phyloP scores from a whole-genome alignment of 1,140 invertebrate species.

The Maconellicoccus hirsutus region DNA sequence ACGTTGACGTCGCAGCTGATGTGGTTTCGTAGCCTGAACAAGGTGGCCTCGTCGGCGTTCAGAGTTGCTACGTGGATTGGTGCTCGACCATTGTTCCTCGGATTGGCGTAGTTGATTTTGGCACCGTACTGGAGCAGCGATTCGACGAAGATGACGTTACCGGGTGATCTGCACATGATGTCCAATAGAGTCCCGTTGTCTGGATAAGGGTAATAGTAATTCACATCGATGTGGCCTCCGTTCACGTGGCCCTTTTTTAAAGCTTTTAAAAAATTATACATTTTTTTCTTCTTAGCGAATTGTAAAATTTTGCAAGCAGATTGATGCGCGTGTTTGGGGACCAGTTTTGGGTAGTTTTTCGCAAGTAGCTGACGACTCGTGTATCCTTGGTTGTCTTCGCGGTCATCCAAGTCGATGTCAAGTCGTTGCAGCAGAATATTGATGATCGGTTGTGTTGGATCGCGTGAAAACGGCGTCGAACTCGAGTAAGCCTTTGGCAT shows the following conservation, averaged over 20 bases:
- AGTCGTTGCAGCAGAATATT: too few relatives aligned
- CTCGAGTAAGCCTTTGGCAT: too few relatives aligned
- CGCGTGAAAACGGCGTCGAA: too few relatives aligned
- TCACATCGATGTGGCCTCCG: slow-evolving; percentile 25
- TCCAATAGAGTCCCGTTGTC: slow-evolving; percentile 31
- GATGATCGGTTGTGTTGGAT: too few relatives aligned
- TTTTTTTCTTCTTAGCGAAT: background rate
- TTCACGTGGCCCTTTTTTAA: background rate
- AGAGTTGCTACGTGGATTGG: slow-evolving; percentile 55
- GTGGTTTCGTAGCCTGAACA: slow-evolving; percentile 43
- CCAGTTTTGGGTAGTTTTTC: too few relatives aligned
- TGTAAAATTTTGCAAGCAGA: too few relatives aligned
- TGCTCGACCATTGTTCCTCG: slow-evolving; percentile 43
- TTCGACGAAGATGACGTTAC: slow-evolving; percentile 41
- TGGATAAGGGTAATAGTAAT: slow-evolving; percentile 29
- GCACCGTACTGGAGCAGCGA: slow-evolving; percentile 51
- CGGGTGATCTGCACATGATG: slow-evolving; percentile 27
- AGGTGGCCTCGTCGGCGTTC: slow-evolving; percentile 40
- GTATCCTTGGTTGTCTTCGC: too few relatives aligned
- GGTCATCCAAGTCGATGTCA: too few relatives aligned
- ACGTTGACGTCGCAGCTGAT: slow-evolving; percentile 49
- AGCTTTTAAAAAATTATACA: background rate
- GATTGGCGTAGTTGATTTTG: slow-evolving; percentile 48
- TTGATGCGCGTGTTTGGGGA: too few relatives aligned
- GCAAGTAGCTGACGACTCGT: too few relatives aligned